These are phyloP conservation scores for Lutjanus argentimaculatus DNA, from an alignment of 2,797 vertebrate genomes.

Conservation along the genomic window DNA sequence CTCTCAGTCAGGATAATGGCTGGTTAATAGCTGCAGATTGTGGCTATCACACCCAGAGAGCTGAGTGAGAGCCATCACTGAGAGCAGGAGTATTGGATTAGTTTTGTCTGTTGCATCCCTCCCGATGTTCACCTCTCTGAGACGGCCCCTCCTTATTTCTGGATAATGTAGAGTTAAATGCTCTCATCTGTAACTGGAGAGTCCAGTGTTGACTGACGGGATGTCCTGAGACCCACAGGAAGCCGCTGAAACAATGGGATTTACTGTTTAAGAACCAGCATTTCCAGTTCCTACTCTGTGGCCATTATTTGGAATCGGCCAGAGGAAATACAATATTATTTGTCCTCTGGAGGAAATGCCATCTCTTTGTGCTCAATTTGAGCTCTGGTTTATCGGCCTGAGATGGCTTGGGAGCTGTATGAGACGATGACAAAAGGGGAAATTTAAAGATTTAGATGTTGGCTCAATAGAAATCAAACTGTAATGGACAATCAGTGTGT, in stretches of 20 bases:
- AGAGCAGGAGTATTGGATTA: conserved; percentile 59
- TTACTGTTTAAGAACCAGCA: conserved; percentile 80
- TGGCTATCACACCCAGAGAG: conserved; percentile 45
- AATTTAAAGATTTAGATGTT: conserved; percentile 14
- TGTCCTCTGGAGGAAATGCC: conserved; percentile 71
- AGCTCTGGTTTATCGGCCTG: conserved; percentile 36
- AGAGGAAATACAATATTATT: conserved; percentile 81
- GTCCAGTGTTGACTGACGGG: conserved; percentile 76
- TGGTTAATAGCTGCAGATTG: conserved; percentile 52
- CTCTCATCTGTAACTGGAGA: conserved; percentile 79
- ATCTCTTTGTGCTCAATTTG: conserved; percentile 57
- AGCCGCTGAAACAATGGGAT: conserved; percentile 81
- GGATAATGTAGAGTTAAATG: conserved; percentile 74
- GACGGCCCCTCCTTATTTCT: conserved; percentile 46
- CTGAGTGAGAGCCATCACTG: conserved; percentile 51
- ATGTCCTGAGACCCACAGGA: conserved; percentile 83
- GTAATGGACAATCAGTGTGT: conserved; percentile 1
- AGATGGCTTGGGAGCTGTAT: conserved; percentile 16
- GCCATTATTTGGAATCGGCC: conserved; percentile 73
- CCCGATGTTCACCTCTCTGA: conserved; percentile 54
- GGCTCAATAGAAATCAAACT: neutral
- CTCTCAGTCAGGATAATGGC: conserved; percentile 54
- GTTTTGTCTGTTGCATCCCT: conserved; percentile 54
- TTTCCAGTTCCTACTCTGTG: conserved; percentile 80
- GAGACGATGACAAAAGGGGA: conserved; percentile 6